These are phyloP conservation scores for Dryas iulia DNA, from an alignment of 1,140 invertebrate species.

Conservation along the genomic window DNA sequence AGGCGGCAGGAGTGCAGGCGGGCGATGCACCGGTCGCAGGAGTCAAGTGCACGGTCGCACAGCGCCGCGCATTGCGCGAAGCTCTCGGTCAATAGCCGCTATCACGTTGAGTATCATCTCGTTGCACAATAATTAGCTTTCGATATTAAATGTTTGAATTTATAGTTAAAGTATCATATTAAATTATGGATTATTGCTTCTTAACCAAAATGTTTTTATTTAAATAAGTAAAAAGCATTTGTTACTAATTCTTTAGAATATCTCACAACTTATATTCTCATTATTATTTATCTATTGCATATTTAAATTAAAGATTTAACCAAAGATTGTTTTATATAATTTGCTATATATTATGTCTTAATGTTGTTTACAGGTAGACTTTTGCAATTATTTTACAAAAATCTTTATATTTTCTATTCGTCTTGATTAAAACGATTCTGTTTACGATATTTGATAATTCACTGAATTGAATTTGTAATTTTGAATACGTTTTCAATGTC, in stretches of 20 bases:
- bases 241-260: no score
- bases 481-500: neutral
- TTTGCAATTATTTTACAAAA: no score
- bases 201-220: neutral
- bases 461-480: no score
- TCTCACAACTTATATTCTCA: no score
- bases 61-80: conserved; percentile 30
- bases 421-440: no score
- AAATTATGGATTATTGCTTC: neutral
- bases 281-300: no score
- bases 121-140: conserved; percentile 12
- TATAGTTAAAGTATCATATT: neutral
- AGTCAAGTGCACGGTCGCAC: conserved; percentile 14
- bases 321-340: no score
- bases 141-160: neutral
- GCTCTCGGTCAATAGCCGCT: conserved; percentile 65
- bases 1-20: conserved; percentile 41
- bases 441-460: no score
- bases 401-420: no score
- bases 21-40: conserved; percentile 60
- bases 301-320: no score
- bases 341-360: no score
- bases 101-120: conserved; percentile 27
- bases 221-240: neutral
- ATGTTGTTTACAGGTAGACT: no score